A percentile compares a stretch with the other conserved stretches of the same genome.
Conservation (phyloP, 2,888 invertebrate genomes). For the Zygaena filipendulae region DNA sequence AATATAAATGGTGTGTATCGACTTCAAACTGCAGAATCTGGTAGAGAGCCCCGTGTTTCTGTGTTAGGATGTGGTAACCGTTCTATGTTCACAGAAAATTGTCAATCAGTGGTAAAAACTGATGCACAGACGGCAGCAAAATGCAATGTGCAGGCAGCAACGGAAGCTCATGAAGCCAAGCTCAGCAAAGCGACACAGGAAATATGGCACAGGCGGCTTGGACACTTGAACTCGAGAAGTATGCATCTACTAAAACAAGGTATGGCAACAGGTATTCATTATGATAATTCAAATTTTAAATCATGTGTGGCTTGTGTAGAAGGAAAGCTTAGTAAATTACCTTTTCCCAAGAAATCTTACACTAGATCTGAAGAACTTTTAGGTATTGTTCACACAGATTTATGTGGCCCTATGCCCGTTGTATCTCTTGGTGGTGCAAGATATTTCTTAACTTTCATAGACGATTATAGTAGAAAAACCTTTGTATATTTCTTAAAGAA, state of each 20-base stretch:
- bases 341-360: constrained; percentile 11
- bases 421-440: constrained; percentile 7
- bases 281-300: constrained; percentile 4
- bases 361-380: constrained; percentile 9
- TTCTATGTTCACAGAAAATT: no score
- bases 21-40: no score
- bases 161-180: no score
- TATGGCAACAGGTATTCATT: constrained; percentile 12
- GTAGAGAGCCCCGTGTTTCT: no score
- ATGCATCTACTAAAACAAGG: constrained; percentile 13
- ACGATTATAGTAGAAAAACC: constrained; percentile 10
- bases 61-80: no score
- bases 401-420: constrained; percentile 13
- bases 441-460: constrained; percentile 13
- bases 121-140: no score
- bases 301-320: constrained; percentile 13
- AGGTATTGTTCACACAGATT: constrained; percentile 12
- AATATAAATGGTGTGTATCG: not conserved
- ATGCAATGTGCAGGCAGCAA: no score
- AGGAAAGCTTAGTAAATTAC: constrained; percentile 12
- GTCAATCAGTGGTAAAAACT: no score
- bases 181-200: no score
- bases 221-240: constrained; percentile 11
- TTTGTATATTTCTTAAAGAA: constrained; percentile 12
- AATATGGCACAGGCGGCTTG: constrained; percentile 13